Evolutionary conservation across 2,797 vertebrate species (phyloP).

Genomic region (Eospalax fontanierii): DNA sequence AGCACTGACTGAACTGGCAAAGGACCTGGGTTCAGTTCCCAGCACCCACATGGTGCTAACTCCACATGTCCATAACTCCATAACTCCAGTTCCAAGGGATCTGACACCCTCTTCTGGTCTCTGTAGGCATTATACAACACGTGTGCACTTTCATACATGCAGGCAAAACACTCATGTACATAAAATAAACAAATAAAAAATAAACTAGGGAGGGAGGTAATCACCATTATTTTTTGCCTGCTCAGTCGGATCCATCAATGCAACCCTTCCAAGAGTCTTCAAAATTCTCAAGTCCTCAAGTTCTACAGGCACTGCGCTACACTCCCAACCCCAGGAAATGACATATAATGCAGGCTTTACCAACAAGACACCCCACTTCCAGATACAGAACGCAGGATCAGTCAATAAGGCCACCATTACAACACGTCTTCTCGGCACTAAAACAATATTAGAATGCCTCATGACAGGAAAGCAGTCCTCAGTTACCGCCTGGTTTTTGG

Average conservation of each 20-base stretch:
- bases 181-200: too few relatives aligned
- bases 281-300: neutral
- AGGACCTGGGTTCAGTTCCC: too few relatives aligned
- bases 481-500: neutral
- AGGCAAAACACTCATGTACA: too few relatives aligned
- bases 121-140: too few relatives aligned
- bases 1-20: too few relatives aligned
- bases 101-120: too few relatives aligned
- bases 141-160: too few relatives aligned
- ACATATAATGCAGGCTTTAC: neutral
- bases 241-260: too few relatives aligned
- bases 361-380: neutral
- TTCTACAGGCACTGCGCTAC: neutral
- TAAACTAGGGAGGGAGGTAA: neutral
- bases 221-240: neutral
- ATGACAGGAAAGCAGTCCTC: slow-evolving; percentile 32
- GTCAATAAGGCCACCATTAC: neutral
- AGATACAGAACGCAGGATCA: neutral
- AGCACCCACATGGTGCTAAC: too few relatives aligned
- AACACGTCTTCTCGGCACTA: neutral
- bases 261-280: neutral
- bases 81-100: too few relatives aligned
- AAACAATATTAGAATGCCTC: neutral
- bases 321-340: neutral
- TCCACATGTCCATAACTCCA: too few relatives aligned